Evolutionary conservation across 2,113 vertebrate genomes (phyloP).

Genomic region (Egretta garzetta): DNA sequence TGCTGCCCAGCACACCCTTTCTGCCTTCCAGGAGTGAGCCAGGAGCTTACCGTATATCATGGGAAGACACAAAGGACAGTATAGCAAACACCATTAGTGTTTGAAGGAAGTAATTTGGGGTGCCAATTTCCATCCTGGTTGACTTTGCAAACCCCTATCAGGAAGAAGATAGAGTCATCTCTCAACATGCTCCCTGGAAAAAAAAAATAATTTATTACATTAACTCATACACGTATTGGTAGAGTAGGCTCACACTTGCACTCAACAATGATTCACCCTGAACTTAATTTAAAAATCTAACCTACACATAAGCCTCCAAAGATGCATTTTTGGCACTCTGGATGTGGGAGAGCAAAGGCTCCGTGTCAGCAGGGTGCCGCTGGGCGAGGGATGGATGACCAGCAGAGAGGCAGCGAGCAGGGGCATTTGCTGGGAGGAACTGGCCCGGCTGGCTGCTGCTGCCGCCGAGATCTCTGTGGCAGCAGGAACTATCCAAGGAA

Average conservation of each 20-base stretch:
- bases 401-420: not conserved
- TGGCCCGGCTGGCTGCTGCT: not conserved
- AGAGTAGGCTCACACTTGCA: not conserved
- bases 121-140: not conserved
- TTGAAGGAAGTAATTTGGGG: not conserved
- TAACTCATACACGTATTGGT: not conserved
- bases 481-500: not conserved
- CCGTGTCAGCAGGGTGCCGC: not conserved
- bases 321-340: not conserved
- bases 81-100: not conserved
- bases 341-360: not conserved
- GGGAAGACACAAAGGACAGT: not conserved
- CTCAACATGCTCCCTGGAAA: not conserved
- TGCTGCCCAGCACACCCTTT: not conserved
- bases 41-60: not conserved
- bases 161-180: not conserved
- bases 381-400: not conserved
- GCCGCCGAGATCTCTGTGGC: not conserved
- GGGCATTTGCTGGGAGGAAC: not conserved
- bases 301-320: not conserved
- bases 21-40: not conserved
- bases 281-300: not conserved
- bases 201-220: not conserved
- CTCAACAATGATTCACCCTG: not conserved
- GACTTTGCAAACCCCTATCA: not conserved